Base-by-base conservation (phyloP, 2,888 invertebrate genomes). In the Hybos culiciformis region DNA sequence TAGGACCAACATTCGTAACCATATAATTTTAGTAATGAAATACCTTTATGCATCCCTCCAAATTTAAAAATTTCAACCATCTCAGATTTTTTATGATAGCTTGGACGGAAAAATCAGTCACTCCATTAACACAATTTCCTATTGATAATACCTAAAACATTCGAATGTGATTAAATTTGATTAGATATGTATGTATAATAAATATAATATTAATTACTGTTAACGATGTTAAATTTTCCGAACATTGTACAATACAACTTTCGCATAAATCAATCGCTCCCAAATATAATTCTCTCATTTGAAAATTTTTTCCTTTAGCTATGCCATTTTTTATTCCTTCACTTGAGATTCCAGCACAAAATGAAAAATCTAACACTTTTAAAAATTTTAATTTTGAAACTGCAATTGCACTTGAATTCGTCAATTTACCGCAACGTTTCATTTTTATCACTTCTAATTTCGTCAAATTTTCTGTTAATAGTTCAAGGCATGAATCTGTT, bases 91-190 rank as follows among this genome's bases (percentile, higher is more conserved):
- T 72, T 46, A 81, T 77, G 50, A 84, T 72, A 33, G 73, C 73
- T 66, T 82, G 77, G 41, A 82, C 68, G 15, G 75, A 75, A 45
- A 69, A 69, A 55, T 83, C 80, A 4, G 80, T 80, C 2, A 83
- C 75, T n/a, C 75, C 77, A 63, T 74, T 76, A 50, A 78, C 75
- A 56, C 83, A 83, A 51, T 74, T 76, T 45, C 77, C 77, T n/a
- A n/a, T n/a, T n/a, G n/a, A n/a, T n/a, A 37, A 83, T 57, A 56
- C 83, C 77, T 18, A 84, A 64, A 18, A 69, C 61, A 1, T 65
- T 69, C 34, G 83, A 62, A 45, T 73, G 71, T n/a, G n/a, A n/a
- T n/a, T n/a, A n/a, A n/a, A n/a, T n/a, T n/a, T n/a, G n/a, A n/a
- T n/a, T n/a, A n/a, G n/a, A n/a, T n/a, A n/a, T n/a, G n/a, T n/a